Evolutionary conservation across 2,113 vertebrate genomes (phyloP).

Genomic region (Turnix velox): DNA sequence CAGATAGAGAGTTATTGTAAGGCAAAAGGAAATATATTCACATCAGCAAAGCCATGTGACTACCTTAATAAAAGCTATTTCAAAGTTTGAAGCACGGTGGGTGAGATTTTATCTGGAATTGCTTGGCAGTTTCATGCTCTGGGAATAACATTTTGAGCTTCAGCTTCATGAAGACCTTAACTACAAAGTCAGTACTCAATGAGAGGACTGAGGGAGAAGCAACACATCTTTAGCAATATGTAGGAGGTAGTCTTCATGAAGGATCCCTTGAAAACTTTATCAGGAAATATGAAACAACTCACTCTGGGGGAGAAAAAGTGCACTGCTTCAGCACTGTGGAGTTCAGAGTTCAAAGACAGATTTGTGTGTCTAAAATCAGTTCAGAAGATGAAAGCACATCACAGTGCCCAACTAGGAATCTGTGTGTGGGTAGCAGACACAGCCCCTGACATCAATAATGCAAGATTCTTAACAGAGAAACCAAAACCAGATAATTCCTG

Average conservation of each 20-base stretch:
- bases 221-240: not conserved
- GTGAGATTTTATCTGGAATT: not conserved
- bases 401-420: not conserved
- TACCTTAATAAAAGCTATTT: not conserved
- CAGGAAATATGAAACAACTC: not conserved
- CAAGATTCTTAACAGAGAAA: not conserved
- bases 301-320: not conserved
- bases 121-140: not conserved
- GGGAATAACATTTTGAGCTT: not conserved
- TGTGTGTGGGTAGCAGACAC: not conserved
- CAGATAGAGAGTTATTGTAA: not conserved
- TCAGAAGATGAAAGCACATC: not conserved
- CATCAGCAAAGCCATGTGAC: not conserved
- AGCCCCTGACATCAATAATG: not conserved
- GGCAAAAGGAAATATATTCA: not conserved
- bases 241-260: not conserved
- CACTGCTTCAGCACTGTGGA: not conserved
- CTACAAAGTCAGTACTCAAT: not conserved
- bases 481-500: not conserved
- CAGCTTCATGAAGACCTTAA: not conserved
- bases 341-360: not conserved
- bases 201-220: not conserved
- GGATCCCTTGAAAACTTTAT: not conserved
- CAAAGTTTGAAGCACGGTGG: not conserved
- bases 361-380: not conserved